Percentiles rank a stretch among this genome's conserved stretches.
Conservation (phyloP, 1,140 invertebrate species). For the Centruroides vittatus region DNA sequence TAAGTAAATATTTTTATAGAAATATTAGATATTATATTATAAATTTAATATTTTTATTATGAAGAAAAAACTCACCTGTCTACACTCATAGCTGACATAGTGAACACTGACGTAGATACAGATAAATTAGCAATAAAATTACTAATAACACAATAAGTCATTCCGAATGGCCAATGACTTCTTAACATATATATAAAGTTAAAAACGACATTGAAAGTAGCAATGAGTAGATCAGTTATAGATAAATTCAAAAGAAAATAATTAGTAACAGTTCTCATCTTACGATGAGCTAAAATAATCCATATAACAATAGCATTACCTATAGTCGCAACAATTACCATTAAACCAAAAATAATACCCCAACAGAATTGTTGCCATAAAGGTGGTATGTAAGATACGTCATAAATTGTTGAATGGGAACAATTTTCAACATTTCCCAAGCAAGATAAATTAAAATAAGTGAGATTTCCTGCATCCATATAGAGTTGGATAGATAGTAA, state of each 20-base stretch:
- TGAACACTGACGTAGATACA: slow-evolving; percentile 79
- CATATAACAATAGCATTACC: slow-evolving; percentile 77
- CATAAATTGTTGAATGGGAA: too few species aligned
- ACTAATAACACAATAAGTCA: slow-evolving; percentile 65
- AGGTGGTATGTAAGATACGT: slow-evolving; percentile 1
- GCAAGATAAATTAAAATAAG: too few species aligned
- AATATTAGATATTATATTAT: too few species aligned
- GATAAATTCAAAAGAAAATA: slow-evolving; percentile 27
- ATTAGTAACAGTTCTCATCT: slow-evolving; percentile 28
- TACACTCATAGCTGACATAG: slow-evolving; percentile 83
- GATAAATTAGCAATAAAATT: slow-evolving; percentile 80
- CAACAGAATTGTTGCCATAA: slow-evolving; percentile 17
- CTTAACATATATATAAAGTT: slow-evolving; percentile 34
- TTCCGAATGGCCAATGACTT: slow-evolving; percentile 71
- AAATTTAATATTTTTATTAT: too few species aligned
- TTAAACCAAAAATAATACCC: slow-evolving; percentile 29
- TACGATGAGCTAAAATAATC: slow-evolving; percentile 67
- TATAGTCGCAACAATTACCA: slow-evolving; percentile 58
- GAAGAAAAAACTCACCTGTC: slow-evolving; percentile 57
- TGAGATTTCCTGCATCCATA: too few species aligned
- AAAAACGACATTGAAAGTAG: slow-evolving; percentile 34
- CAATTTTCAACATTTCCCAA: too few species aligned
- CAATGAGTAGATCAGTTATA: slow-evolving; percentile 27
- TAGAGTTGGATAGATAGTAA: too few species aligned
- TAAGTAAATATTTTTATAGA: too few species aligned